Evolutionary conservation across 1,140 invertebrate species (phyloP).

Genomic region (Goniozus legneri): DNA sequence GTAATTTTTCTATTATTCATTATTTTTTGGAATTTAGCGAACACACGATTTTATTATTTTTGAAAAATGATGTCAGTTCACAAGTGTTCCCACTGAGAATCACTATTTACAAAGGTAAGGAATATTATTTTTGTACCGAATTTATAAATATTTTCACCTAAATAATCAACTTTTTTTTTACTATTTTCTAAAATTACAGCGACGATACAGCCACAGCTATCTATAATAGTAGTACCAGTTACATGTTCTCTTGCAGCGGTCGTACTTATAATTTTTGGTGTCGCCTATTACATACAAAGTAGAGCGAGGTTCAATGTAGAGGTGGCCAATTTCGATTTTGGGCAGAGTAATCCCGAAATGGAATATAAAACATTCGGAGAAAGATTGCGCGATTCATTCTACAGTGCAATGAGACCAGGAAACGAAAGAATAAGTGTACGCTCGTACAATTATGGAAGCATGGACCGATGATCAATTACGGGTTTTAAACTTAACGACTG

Average conservation of each 20-base stretch:
- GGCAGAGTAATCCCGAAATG: slow-evolving; percentile 68
- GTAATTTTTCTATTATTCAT: slow-evolving; percentile 62
- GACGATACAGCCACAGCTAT: slow-evolving; percentile 71
- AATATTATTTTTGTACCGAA: neutral
- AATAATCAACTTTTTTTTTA: slow-evolving; percentile 1
- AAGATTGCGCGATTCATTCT: slow-evolving; percentile 73
- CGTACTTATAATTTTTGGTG: slow-evolving; percentile 77
- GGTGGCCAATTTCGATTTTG: slow-evolving; percentile 86
- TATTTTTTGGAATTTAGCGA: slow-evolving; percentile 65
- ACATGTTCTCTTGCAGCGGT: slow-evolving; percentile 73
- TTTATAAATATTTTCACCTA: neutral
- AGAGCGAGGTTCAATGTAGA: slow-evolving; percentile 74
- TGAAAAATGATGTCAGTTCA: slow-evolving; percentile 70
- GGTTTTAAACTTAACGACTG: too few relatives aligned
- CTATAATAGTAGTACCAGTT: slow-evolving; percentile 81
- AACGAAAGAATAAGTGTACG: slow-evolving; percentile 36
- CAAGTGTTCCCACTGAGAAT: slow-evolving; percentile 67
- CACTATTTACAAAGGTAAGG: slow-evolving; percentile 76
- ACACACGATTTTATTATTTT: slow-evolving; percentile 70
- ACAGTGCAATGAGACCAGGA: slow-evolving; percentile 55
- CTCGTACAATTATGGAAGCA: slow-evolving; percentile 48
- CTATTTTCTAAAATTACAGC: slow-evolving; percentile 50
- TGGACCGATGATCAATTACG: too few relatives aligned
- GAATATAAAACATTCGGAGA: slow-evolving; percentile 84
- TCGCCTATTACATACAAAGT: slow-evolving; percentile 79